Evolutionary conservation across 92 coral and sea anemone species (phyloP).

Genomic region (Palythoa caribaeorum): DNA sequence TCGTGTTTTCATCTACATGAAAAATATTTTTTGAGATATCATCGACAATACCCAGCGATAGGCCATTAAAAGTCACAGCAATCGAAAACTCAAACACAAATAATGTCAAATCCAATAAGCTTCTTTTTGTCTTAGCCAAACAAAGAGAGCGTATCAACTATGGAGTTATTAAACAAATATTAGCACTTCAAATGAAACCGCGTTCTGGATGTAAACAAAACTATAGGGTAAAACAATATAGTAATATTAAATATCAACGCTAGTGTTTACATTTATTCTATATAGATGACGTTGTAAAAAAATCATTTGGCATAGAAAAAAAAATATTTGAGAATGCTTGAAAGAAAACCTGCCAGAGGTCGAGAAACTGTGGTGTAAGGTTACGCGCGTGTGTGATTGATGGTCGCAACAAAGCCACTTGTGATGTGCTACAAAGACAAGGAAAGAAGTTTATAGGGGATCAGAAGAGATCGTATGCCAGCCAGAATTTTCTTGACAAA

Average conservation of each 20-base stretch:
- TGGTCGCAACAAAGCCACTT: background rate
- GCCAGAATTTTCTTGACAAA: background rate
- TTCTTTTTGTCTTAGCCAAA: slow-evolving; percentile 35
- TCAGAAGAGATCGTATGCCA: background rate
- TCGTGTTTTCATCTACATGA: slow-evolving; percentile 1
- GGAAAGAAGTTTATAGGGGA: background rate
- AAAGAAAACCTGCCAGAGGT: background rate
- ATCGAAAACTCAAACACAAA: slow-evolving; percentile 14
- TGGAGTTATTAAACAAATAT: background rate
- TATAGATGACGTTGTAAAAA: background rate
- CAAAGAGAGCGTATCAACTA: slow-evolving; percentile 1
- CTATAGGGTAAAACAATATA: background rate
- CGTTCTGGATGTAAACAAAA: background rate
- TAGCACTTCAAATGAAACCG: slow-evolving; percentile 38
- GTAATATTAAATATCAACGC: background rate
- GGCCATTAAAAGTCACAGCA: background rate
- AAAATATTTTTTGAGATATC: background rate
- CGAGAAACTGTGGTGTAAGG: background rate
- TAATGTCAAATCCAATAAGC: slow-evolving; percentile 22
- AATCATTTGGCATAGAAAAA: background rate
- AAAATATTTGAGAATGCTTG: slow-evolving; percentile 16
- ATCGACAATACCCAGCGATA: background rate
- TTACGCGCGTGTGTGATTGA: background rate
- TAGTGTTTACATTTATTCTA: slow-evolving; percentile 14
- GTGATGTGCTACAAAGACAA: background rate